Base-by-base conservation (phyloP, 1,140 invertebrate genomes). In the Carposina sasakii region DNA sequence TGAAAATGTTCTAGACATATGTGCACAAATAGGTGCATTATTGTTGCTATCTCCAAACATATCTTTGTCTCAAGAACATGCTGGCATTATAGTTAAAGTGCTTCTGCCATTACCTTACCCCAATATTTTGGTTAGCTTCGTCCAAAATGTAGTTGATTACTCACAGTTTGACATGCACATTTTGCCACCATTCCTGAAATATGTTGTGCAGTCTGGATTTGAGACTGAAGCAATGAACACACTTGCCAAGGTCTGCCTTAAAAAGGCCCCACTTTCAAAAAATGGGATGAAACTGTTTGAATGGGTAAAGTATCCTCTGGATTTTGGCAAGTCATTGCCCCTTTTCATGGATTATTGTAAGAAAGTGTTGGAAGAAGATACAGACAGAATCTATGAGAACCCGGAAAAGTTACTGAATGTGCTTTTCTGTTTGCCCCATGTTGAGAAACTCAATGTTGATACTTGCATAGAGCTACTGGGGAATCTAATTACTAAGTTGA, bases 121-220 rank as follows among this genome's bases (percentile, higher is more conserved):
- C 50, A 67, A 85, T 17, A 84, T 91, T 9, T 83, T 91, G 6
- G 79, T 91, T 10, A 79, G 86, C 31, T 89, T 92, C 61, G 87
- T 93, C 1, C 86, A 90, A 59, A 88, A 89, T 71, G 81, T 92
- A 1, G 85, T 90, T 21, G 68, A 86, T 36, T 91, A 91, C 70
- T 85, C 89, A 4, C 88, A 89, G 34, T 94, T 95, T 74, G 92
- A 94, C 71, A 84, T 90, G 37, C 78, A 93, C 37, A 87, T 96
- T 44, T 71, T 96, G 42, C 92, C 93, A 0, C 81, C 87, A 26
- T 87, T 94, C 24, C 60, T 94, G 10, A 83, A 87, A 9, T 89
- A 87, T 63, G 90, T 90, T 55, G 71, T 89, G n/a, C 63, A 85
- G 41, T 75, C 79, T 17, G 60, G 71, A 45, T 87, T 91, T 31